These are phyloP conservation scores for Heteronetta atricapilla DNA, from an alignment of 2,113 vertebrate species.

Conservation along the genomic window DNA sequence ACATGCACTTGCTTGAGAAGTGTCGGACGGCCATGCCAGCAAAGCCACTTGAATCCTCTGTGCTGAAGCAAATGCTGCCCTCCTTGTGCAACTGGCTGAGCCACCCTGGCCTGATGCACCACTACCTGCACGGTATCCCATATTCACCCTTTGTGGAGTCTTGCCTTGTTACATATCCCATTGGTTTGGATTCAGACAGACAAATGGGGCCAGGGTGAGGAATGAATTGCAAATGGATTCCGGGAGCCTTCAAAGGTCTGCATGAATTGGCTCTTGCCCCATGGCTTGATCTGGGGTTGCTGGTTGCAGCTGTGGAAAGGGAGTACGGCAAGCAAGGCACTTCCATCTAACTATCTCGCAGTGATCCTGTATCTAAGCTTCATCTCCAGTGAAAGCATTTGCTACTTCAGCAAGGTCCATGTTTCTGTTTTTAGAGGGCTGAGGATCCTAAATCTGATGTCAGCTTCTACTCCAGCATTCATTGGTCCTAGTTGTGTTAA, in stretches of 20 bases:
- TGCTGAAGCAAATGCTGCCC: not conserved
- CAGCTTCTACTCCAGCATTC: not conserved
- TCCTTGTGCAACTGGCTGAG: not conserved
- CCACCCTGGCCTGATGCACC: rapidly evolving
- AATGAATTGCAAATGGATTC: not conserved
- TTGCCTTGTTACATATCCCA: rapidly evolving
- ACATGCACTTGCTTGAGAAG: not conserved
- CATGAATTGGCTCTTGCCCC: rapidly evolving
- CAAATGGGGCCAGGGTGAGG: not conserved
- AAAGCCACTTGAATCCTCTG: not conserved
- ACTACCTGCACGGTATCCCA: rapidly evolving
- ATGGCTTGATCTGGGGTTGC: not conserved
- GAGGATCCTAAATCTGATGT: not conserved
- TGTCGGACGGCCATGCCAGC: not conserved
- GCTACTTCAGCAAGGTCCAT: not conserved
- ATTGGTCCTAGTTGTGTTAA: not conserved
- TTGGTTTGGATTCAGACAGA: not conserved
- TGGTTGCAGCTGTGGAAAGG: not conserved
- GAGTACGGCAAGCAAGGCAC: not conserved
- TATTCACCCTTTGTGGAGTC: rapidly evolving
- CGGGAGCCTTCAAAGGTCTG: not conserved
- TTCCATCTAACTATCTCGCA: not conserved
- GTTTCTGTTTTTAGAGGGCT: not conserved
- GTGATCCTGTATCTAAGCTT: not conserved
- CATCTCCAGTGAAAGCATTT: not conserved